A percentile compares a stretch with the other conserved stretches of the same genome.
Evolutionary conservation across 2,888 invertebrate genomes (phyloP).

Genomic region (Leucania comma): DNA sequence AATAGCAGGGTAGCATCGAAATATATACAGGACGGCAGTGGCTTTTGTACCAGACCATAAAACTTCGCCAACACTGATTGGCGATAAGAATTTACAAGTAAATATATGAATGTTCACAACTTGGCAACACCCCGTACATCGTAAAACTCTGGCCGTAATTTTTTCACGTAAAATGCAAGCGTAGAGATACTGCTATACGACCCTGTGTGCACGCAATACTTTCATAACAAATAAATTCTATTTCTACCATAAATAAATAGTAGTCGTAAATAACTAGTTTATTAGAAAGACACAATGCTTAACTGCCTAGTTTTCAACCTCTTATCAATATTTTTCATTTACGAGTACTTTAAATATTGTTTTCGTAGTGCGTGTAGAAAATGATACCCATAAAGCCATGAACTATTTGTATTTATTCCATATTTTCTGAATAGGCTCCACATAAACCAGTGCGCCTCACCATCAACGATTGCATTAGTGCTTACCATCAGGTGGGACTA

Average conservation of each 20-base stretch:
- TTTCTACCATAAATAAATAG: constrained; percentile 27
- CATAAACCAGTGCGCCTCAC: too few species aligned
- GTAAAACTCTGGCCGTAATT: constrained; percentile 57
- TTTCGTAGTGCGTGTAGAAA: constrained; percentile 11
- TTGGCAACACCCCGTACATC: constrained; percentile 51
- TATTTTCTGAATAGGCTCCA: not conserved
- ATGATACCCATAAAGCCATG: constrained; percentile 1
- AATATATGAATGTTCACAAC: constrained; percentile 65
- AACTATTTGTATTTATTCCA: constrained; percentile 14
- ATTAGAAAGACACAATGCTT: constrained; percentile 1
- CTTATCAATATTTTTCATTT: constrained; percentile 10
- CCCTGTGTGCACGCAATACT: constrained; percentile 49
- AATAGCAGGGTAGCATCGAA: constrained; percentile 60
- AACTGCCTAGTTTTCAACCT: constrained; percentile 7
- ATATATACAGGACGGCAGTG: constrained; percentile 53
- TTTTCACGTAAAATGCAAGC: constrained; percentile 49
- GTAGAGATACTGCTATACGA: constrained; percentile 8
- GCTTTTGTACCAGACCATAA: constrained; percentile 58
- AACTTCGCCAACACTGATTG: constrained; percentile 66
- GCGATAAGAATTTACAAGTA: constrained; percentile 70
- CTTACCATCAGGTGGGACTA: too few species aligned
- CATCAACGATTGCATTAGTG: too few species aligned
- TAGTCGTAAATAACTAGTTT: constrained; percentile 8
- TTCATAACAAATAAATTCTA: constrained; percentile 8
- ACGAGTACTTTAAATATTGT: constrained; percentile 1